Evolutionary conservation across 2,888 invertebrate species (phyloP), one percentile per base, ranked within the genome.

Genomic region (Eudemis profundana): DNA sequence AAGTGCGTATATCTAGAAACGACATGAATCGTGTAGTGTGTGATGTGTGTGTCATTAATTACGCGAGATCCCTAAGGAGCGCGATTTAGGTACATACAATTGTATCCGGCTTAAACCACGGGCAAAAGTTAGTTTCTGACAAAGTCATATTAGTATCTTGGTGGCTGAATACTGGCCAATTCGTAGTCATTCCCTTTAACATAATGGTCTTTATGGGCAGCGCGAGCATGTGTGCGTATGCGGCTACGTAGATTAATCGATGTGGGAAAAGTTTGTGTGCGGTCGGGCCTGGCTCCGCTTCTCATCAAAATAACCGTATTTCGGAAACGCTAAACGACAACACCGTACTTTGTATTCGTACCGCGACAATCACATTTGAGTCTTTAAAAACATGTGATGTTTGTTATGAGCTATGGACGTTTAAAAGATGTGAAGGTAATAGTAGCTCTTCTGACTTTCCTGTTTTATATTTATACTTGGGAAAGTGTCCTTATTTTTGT

Each of bases 171-270:
- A 40, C 15, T 27, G 54, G 54, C 21, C 17, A 29, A 29, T 44
- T 44, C 42, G 19, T 12, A 29, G 15, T 23, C 23, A 42, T 17
- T 29, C 29, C 17, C 54, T 56, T 44, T 17, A 29, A 44, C 56
- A 27, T 29, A 56, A 56, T 29, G 42, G 29, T 44, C 42, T 29
- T 56, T 56, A 56, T 56, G 56, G 54, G 54, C 54, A 44, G 54
- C 29, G 27, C 5, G 10, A 12, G 15, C 27, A 36, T 49, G 38
- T 29, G 46, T 46, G 23, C 17, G 54, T 54, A 27, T 29, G 40
- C 40, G 56, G 54, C 15, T 27, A 56, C 40, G 49, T 56, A 56
- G 54, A 63, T 56, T 63, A 63, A 63, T 63, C 63, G 63, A 40
- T 56, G 63, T 49, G 54, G 38, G 63, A 14, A 62, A 63, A 63